These are phyloP conservation scores for Etia nguti DNA, from an alignment of 2,113 vertebrate species.

Conservation along the genomic window DNA sequence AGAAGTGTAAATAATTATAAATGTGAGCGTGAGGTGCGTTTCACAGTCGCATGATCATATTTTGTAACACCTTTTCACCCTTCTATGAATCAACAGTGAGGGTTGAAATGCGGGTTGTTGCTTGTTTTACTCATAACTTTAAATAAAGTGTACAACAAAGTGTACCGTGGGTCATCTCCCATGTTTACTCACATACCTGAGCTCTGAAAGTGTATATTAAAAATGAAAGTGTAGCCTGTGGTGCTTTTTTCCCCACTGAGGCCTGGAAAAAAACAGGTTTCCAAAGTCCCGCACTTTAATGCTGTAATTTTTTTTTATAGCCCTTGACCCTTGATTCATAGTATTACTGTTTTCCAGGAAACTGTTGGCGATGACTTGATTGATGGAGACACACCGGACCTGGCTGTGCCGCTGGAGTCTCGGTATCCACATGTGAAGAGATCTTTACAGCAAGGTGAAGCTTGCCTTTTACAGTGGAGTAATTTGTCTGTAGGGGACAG, in stretches of 20 bases:
- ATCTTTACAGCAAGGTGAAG: constrained; percentile 65
- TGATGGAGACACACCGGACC: background rate
- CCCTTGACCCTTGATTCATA: background rate
- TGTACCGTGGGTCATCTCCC: background rate
- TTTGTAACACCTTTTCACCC: fast-evolving
- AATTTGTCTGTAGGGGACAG: background rate
- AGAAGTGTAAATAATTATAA: background rate
- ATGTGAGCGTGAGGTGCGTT: background rate
- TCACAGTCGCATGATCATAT: background rate
- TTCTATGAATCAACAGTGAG: too few species aligned
- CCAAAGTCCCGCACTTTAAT: background rate
- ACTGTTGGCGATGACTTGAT: background rate
- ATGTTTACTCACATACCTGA: background rate
- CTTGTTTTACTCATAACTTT: background rate
- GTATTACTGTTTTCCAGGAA: constrained; percentile 27
- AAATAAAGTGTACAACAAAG: background rate
- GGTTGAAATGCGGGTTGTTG: background rate
- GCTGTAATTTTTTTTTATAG: background rate
- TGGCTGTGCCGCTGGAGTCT: background rate
- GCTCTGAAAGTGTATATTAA: background rate
- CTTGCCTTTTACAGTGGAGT: background rate
- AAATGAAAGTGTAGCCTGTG: background rate
- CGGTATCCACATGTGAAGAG: constrained; percentile 53
- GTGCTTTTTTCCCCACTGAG: background rate
- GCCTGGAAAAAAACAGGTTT: background rate